Conservation (phyloP, 2,888 invertebrate species). For the Himalopsyche kuldschensis region DNA sequence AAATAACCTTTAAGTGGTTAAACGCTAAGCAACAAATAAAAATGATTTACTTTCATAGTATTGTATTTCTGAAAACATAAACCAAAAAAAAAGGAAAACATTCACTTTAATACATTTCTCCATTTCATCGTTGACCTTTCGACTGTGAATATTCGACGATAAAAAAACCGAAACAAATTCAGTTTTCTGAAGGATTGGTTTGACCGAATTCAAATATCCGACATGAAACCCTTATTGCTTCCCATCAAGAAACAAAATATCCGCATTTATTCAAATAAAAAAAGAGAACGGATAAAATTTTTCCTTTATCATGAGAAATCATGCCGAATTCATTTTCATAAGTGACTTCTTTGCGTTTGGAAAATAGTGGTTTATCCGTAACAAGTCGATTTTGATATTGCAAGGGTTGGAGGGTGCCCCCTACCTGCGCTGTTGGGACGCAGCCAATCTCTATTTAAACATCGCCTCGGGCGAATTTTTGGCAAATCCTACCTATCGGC, state of each 20-base stretch:
- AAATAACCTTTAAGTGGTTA: no score
- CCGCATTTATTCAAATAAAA: neutral
- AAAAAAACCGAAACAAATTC: neutral
- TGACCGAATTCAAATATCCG: neutral
- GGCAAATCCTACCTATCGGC: neutral
- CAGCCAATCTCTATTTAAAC: neutral
- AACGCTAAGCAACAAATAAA: neutral
- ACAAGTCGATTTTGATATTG: neutral
- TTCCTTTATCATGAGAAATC: neutral
- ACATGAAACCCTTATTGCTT: neutral
- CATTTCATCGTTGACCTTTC: neutral
- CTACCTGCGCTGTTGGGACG: neutral
- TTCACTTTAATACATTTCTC: neutral
- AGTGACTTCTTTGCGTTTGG: neutral
- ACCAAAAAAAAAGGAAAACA: neutral
- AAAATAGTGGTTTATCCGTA: neutral
- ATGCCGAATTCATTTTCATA: neutral
- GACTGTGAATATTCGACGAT: neutral
- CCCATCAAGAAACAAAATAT: neutral
- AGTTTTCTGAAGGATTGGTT: neutral
- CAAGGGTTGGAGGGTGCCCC: neutral
- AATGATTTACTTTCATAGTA: neutral
- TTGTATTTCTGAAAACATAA: neutral
- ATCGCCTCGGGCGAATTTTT: neutral
- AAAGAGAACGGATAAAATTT: neutral